These are phyloP conservation scores for Tragelaphus eurycerus DNA, from an alignment of 2,797 vertebrate genomes.

Conservation along the genomic window DNA sequence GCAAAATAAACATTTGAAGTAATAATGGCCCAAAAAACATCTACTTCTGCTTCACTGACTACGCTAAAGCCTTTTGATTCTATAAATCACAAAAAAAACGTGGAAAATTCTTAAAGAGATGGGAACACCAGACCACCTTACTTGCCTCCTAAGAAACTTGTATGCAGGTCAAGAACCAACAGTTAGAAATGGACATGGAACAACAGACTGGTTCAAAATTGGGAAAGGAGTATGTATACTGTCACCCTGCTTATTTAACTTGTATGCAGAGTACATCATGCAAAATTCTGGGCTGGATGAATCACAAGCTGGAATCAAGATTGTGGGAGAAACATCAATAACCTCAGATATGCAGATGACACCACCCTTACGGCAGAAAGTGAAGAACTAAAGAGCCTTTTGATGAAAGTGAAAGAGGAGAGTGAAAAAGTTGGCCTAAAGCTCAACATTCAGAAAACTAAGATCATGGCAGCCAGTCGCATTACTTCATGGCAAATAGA, in stretches of 20 bases:
- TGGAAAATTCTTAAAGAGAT: background rate
- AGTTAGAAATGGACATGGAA: background rate
- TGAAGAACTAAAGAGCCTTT: background rate
- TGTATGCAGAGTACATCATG: background rate
- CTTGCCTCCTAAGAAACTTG: background rate
- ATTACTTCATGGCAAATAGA: background rate
- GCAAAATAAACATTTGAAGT: background rate
- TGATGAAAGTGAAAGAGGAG: background rate
- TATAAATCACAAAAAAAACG: background rate
- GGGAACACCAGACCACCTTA: background rate
- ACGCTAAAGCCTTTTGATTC: background rate
- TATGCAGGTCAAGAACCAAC: background rate
- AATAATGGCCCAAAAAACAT: background rate
- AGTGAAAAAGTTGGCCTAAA: background rate
- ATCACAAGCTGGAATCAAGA: background rate
- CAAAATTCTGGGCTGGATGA: background rate
- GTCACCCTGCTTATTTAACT: background rate
- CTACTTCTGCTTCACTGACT: background rate
- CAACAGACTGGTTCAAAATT: background rate
- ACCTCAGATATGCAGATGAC: background rate
- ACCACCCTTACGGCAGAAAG: background rate
- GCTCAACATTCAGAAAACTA: background rate
- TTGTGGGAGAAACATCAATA: background rate
- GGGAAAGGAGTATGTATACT: background rate
- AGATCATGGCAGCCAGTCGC: background rate